Percentiles rank a stretch among this genome's conserved stretches.
Conservation (phyloP, 2,113 vertebrate genomes). For the Sciurus niger region DNA sequence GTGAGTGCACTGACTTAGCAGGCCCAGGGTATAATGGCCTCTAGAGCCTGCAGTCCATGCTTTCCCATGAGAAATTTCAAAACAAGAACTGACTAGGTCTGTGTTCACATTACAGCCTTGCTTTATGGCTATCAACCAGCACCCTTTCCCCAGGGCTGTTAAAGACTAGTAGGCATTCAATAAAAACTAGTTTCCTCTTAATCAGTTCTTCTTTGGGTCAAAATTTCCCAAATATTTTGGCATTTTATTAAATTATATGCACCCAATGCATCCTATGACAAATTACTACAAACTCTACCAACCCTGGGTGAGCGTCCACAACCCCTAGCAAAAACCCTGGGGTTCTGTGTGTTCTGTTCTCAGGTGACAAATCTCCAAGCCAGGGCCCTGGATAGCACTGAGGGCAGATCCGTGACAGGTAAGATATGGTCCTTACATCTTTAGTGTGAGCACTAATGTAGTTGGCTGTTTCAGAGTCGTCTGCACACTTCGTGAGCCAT, state of each 20-base stretch:
- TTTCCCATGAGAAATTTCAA: neutral
- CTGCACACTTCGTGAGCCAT: constrained; percentile 99
- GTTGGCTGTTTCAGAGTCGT: constrained; percentile 99
- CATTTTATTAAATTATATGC: constrained; percentile 35
- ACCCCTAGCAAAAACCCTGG: neutral
- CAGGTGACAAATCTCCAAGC: neutral
- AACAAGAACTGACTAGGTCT: neutral
- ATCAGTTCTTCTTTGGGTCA: neutral
- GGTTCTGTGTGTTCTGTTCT: neutral
- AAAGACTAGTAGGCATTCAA: neutral
- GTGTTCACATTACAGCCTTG: neutral
- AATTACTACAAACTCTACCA: neutral
- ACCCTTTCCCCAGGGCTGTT: neutral
- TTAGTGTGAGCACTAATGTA: constrained; percentile 99
- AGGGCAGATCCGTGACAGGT: constrained; percentile 54
- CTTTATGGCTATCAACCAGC: neutral
- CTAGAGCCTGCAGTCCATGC: neutral
- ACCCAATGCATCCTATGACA: neutral
- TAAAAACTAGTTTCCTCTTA: constrained; percentile 32
- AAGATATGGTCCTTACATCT: constrained; percentile 93
- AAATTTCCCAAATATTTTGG: constrained; percentile 38
- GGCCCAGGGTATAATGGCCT: neutral
- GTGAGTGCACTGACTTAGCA: neutral
- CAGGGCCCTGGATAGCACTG: neutral
- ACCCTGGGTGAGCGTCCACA: neutral